phyloP scores from a whole-genome alignment of 2,113 vertebrate species.

The Esox niger region DNA sequence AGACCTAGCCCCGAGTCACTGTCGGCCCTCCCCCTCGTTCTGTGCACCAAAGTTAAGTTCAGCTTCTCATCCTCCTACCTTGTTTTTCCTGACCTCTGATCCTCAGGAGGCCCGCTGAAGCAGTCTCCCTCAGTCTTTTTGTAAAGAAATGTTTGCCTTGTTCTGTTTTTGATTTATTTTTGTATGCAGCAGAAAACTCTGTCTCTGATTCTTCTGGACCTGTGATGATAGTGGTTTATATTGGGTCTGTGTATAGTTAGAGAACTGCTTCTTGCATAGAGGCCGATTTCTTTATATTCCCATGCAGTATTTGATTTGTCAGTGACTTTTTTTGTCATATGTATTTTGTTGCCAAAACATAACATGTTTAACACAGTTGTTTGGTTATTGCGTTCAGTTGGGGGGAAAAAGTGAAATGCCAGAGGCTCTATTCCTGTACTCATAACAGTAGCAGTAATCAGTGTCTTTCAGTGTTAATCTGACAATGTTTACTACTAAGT shows the following conservation, averaged over 20 bases:
- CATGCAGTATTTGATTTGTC: conserved; percentile 26
- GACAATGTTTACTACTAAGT: conserved; percentile 17
- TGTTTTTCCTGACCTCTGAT: conserved; percentile 17
- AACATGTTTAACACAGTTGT: conserved; percentile 32
- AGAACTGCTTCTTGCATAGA: conserved; percentile 1
- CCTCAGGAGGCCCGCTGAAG: conserved; percentile 5
- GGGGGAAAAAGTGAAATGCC: conserved; percentile 28
- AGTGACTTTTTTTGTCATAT: conserved; percentile 21
- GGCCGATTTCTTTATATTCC: conserved; percentile 4
- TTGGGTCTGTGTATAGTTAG: conserved; percentile 15
- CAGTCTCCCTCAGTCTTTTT: conserved; percentile 20
- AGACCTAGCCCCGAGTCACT: conserved; percentile 3
- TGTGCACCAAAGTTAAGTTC: conserved; percentile 74
- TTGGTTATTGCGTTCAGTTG: conserved; percentile 13
- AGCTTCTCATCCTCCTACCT: conserved; percentile 46
- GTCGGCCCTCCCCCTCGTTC: conserved; percentile 53
- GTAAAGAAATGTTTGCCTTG: conserved; percentile 46
- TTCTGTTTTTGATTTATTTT: conserved; percentile 43
- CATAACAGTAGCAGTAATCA: conserved; percentile 23
- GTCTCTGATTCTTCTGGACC: conserved; percentile 13
- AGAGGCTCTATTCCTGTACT: conserved; percentile 14
- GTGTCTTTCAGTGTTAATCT: conserved; percentile 18
- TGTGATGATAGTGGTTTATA: conserved; percentile 19
- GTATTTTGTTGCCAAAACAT: conserved; percentile 30
- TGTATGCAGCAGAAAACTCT: conserved; percentile 33